Base-by-base conservation (phyloP, 2,113 vertebrate genomes). In the Alectura lathami region DNA sequence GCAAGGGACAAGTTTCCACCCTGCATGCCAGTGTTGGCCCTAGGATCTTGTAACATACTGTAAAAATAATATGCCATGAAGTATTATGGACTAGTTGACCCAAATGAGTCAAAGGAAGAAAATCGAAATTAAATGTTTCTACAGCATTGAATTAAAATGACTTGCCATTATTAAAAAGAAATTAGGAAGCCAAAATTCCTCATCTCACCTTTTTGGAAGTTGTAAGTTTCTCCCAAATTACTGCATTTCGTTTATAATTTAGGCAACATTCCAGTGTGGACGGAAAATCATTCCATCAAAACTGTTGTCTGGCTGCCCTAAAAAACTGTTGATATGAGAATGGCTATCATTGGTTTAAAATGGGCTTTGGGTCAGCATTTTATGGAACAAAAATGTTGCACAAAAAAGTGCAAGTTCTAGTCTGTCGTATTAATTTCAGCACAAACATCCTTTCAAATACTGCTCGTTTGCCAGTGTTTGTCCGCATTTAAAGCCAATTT, bases 11-110 rank as follows among this genome's bases (percentile, higher is more conserved):
- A 93, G 74, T 96, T 96, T 95, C 96, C 94, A 93, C 45, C 74
- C 89, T 6, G n/a, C 0, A 0, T 92, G 91, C 96, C 95, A 96
- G 89, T 1, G 1, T 3, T 96, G 95, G 95, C 93, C 66, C 77
- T 1, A 48, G 62, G 66, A 96, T 63, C n/a, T 24, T 87, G 89
- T 91, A 96, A 73, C 86, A 91, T 91, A 92, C 92, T 85, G 94
- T 95, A 92, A 96, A 97, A 97, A 96, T 95, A 95, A 95, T 91
- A 93, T 27, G 53, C 57, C 95, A 50, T 93, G 94, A 91, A 95
- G 89, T 69, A 50, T 84, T 91, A 95, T 66, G 86, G 93, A 82
- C 93, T 64, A 75, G 77, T 79, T 86, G 91, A 93, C 84, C 92
- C 86, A 93, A 94, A 94, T 96, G 89, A 95, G 81, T 95, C 93